A percentile compares a stretch with the other conserved stretches of the same genome.
These are phyloP conservation scores for Nipponacmea schrenckii DNA, from an alignment of 2,888 invertebrate genomes.

Conservation along the genomic window DNA sequence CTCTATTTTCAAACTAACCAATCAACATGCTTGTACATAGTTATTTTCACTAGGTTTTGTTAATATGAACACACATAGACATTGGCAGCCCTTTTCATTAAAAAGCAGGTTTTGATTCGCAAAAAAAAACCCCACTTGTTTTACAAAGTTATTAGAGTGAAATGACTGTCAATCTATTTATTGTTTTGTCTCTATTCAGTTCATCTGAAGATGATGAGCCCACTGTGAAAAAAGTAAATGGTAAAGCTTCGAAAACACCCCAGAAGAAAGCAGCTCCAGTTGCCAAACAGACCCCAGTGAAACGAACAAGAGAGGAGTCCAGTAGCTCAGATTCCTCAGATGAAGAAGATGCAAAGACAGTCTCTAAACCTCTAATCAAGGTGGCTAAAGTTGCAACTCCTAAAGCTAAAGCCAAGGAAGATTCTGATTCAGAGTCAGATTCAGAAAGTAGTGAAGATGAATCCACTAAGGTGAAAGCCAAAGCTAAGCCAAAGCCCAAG, in stretches of 20 bases:
- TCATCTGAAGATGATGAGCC: background rate
- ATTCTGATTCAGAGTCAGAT: background rate
- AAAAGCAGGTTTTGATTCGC: too few relatives aligned
- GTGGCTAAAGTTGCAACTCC: background rate
- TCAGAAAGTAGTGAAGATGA: constrained; percentile 19
- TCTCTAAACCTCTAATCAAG: background rate
- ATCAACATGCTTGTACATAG: too few relatives aligned
- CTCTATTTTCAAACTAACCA: too few relatives aligned
- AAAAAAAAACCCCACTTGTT: too few relatives aligned
- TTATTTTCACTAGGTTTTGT: too few relatives aligned
- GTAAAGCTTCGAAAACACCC: too few relatives aligned
- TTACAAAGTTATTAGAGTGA: too few relatives aligned
- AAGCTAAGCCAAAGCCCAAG: constrained; percentile 1
- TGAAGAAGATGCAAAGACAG: background rate
- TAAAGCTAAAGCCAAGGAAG: background rate
- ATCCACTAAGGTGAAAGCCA: constrained; percentile 15
- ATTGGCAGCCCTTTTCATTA: too few relatives aligned
- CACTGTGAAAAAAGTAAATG: background rate
- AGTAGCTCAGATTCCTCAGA: background rate
- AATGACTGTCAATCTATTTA: background rate
- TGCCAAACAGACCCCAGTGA: background rate
- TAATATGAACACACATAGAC: too few relatives aligned
- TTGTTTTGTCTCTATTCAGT: background rate
- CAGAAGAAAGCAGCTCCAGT: background rate
- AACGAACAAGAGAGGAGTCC: too few relatives aligned